phyloP scores from a whole-genome alignment of 2,113 vertebrate species.

The Chaetodon auriga region DNA sequence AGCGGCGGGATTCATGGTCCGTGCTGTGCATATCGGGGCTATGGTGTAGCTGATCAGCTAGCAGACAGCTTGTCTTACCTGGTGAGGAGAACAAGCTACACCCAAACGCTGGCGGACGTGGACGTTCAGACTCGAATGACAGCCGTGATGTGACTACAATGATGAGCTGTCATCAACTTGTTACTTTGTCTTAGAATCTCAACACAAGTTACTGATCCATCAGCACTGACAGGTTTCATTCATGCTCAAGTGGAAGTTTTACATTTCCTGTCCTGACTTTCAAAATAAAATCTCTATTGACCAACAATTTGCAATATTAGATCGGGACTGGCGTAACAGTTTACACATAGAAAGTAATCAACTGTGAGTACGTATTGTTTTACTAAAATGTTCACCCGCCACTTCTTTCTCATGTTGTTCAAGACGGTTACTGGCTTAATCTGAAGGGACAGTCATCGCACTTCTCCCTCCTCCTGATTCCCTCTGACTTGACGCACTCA shows the following conservation, averaged over 20 bases:
- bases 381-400: neutral
- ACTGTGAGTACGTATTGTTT: neutral
- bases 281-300: slow-evolving; percentile 26
- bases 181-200: neutral
- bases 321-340: accelerated
- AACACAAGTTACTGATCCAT: neutral
- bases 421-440: neutral
- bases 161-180: slow-evolving; percentile 13
- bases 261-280: slow-evolving; percentile 30
- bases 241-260: too few species aligned
- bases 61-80: slow-evolving; percentile 43
- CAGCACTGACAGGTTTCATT: neutral
- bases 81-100: neutral
- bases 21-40: too few species aligned
- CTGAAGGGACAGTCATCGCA: neutral
- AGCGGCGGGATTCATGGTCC: neutral
- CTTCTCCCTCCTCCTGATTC: neutral
- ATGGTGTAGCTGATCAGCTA: neutral
- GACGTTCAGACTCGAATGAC: neutral
- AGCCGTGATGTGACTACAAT: neutral
- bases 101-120: neutral
- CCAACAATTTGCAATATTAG: neutral
- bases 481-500: neutral
- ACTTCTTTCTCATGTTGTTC: too few species aligned
- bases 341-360: neutral